Conservation (phyloP, 2,888 invertebrate genomes). For the Cheilosia variabilis region DNA sequence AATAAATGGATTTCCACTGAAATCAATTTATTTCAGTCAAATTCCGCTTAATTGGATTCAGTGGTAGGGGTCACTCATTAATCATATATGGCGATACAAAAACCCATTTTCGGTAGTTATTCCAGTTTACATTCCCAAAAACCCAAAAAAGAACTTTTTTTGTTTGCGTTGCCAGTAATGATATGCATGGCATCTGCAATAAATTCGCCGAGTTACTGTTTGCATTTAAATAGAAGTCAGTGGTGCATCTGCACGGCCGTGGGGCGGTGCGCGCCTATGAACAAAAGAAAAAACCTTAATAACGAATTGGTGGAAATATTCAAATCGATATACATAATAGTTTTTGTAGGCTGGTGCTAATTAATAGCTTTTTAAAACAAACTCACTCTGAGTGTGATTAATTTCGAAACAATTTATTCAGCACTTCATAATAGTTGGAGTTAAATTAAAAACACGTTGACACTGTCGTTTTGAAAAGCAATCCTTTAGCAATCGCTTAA, state of each 20-base stretch:
- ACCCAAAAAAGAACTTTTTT: slow-evolving; percentile 13
- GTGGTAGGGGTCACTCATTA: slow-evolving; percentile 57
- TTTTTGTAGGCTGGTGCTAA: slow-evolving; percentile 3
- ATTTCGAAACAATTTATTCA: neutral
- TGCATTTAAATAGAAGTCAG: slow-evolving; percentile 3
- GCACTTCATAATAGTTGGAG: too few species aligned
- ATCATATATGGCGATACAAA: slow-evolving; percentile 45
- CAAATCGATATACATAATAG: slow-evolving; percentile 1
- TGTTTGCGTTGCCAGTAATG: slow-evolving; percentile 21
- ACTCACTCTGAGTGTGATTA: neutral
- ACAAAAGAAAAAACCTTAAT: slow-evolving; percentile 26
- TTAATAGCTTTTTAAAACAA: slow-evolving; percentile 25
- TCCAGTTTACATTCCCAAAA: slow-evolving; percentile 2
- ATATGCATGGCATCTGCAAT: slow-evolving; percentile 6
- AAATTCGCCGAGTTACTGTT: neutral
- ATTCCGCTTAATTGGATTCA: slow-evolving; percentile 66
- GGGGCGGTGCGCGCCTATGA: neutral
- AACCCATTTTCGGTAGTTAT: slow-evolving; percentile 1
- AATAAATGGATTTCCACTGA: slow-evolving; percentile 33
- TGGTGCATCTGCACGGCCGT: too few species aligned
- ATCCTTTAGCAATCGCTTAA: too few species aligned
- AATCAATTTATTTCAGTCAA: slow-evolving; percentile 72
- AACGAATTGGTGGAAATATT: slow-evolving; percentile 33
- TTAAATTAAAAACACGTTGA: too few species aligned
- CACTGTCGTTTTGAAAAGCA: too few species aligned